These are phyloP conservation scores for Telenomus remus DNA, from an alignment of 1,140 invertebrate genomes.

Conservation along the genomic window DNA sequence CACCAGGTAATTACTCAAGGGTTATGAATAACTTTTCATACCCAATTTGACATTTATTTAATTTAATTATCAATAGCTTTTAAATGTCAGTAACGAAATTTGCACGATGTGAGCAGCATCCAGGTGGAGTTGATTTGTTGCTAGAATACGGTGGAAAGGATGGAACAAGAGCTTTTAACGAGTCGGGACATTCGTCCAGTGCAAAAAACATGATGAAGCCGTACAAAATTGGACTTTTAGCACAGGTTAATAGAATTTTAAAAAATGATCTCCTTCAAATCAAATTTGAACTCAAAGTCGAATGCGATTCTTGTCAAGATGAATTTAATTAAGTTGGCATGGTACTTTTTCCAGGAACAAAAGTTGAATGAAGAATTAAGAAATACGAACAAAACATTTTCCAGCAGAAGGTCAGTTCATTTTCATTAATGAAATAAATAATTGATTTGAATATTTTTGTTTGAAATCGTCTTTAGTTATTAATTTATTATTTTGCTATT, in stretches of 20 bases:
- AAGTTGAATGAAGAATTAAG: too few species aligned
- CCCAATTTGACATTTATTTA: background rate
- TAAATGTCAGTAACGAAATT: background rate
- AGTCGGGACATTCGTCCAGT: conserved; percentile 80
- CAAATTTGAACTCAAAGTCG: background rate
- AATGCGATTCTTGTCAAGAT: background rate
- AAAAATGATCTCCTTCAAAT: background rate
- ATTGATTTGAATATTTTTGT: too few species aligned
- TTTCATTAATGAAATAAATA: too few species aligned
- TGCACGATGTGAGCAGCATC: conserved; percentile 78
- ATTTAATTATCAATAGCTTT: background rate
- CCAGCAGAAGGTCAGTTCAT: too few species aligned
- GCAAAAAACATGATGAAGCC: conserved; percentile 77
- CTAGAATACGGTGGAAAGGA: conserved; percentile 80
- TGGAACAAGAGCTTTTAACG: conserved; percentile 79
- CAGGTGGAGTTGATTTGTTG: conserved; percentile 79
- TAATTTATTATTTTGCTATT: background rate
- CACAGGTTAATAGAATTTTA: conserved; percentile 70
- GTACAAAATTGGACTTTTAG: conserved; percentile 80
- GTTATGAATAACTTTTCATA: background rate
- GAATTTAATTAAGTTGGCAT: too few species aligned
- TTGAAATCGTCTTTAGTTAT: too few species aligned
- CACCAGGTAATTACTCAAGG: conserved; percentile 70
- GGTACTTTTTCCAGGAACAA: too few species aligned
- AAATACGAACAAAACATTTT: too few species aligned